These are phyloP conservation scores for Notodromas monacha DNA, from an alignment of 2,888 invertebrate species.

Conservation along the genomic window DNA sequence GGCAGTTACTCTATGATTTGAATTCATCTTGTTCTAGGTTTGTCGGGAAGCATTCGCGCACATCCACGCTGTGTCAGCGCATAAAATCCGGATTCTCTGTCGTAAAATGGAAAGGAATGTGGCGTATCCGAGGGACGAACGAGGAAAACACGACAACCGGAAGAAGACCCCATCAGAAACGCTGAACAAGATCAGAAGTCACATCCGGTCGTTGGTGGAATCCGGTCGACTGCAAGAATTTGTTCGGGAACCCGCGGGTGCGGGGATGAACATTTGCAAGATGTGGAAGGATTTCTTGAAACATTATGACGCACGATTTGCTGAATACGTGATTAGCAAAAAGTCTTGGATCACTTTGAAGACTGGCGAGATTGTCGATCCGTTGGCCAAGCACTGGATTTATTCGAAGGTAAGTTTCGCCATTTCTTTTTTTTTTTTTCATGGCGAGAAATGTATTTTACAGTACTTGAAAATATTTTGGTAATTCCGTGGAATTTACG, in stretches of 20 bases:
- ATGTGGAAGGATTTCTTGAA: conserved; percentile 26
- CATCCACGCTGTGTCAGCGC: conserved; percentile 24
- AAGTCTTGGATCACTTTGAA: conserved; percentile 14
- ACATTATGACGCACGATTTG: conserved; percentile 22
- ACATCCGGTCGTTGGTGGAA: conserved; percentile 15
- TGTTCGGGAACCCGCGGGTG: no score
- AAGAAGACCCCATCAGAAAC: conserved; percentile 21
- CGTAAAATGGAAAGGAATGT: conserved; percentile 26
- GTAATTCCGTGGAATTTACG: no score
- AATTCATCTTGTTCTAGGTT: conserved; percentile 15
- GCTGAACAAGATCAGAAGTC: conserved; percentile 22
- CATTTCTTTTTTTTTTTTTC: no score
- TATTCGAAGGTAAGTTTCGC: no score
- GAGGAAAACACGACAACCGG: conserved; percentile 23
- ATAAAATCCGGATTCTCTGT: conserved; percentile 23
- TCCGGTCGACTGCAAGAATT: no score
- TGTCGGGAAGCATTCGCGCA: conserved; percentile 25
- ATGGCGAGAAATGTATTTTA: no score
- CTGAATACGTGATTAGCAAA: conserved; percentile 12
- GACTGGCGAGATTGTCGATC: conserved; percentile 19
- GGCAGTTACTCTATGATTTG: no score
- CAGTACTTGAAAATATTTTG: no score
- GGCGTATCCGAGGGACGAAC: conserved; percentile 24
- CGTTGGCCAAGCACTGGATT: conserved; percentile 21
- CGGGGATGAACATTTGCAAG: conserved; percentile 24